These are phyloP conservation scores for Sesia bembeciformis DNA, from an alignment of 2,888 invertebrate genomes.

Conservation along the genomic window DNA sequence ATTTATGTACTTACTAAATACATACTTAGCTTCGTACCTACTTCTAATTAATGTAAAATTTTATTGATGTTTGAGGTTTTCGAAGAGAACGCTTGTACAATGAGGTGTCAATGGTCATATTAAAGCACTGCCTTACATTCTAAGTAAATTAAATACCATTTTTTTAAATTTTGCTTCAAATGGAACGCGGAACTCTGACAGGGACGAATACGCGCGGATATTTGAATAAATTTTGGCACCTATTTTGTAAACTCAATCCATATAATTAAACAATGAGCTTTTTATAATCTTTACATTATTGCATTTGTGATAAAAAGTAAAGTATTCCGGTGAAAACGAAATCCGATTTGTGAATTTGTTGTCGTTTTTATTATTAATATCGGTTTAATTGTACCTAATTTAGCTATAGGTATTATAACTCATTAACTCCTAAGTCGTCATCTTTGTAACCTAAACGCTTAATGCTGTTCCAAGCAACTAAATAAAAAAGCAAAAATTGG, in stretches of 20 bases:
- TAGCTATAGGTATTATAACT: conserved; percentile 23
- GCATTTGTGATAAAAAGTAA: conserved; percentile 30
- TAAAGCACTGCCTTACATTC: conserved; percentile 67
- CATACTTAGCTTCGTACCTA: conserved; percentile 9
- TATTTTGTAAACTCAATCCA: conserved; percentile 26
- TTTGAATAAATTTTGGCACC: conserved; percentile 7
- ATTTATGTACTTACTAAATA: conserved; percentile 14
- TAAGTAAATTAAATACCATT: conserved; percentile 42
- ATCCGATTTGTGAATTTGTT: conserved; percentile 32
- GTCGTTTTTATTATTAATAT: not conserved
- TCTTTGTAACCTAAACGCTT: conserved; percentile 29
- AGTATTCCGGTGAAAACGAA: conserved; percentile 16
- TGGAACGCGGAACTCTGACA: not conserved
- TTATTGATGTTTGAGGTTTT: conserved; percentile 9
- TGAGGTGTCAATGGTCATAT: conserved; percentile 22
- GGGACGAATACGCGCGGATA: not conserved
- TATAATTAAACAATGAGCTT: conserved; percentile 49
- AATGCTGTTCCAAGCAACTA: conserved; percentile 54
- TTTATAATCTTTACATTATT: conserved; percentile 49
- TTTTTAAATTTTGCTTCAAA: conserved; percentile 12
- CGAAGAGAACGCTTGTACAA: conserved; percentile 44
- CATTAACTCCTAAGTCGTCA: conserved; percentile 15
- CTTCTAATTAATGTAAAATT: conserved; percentile 9
- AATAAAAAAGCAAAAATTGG: too few species aligned
- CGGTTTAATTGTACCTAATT: conserved; percentile 25